phyloP scores from a whole-genome alignment of 2,113 vertebrate genomes.

The Oreochromis spilurus region DNA sequence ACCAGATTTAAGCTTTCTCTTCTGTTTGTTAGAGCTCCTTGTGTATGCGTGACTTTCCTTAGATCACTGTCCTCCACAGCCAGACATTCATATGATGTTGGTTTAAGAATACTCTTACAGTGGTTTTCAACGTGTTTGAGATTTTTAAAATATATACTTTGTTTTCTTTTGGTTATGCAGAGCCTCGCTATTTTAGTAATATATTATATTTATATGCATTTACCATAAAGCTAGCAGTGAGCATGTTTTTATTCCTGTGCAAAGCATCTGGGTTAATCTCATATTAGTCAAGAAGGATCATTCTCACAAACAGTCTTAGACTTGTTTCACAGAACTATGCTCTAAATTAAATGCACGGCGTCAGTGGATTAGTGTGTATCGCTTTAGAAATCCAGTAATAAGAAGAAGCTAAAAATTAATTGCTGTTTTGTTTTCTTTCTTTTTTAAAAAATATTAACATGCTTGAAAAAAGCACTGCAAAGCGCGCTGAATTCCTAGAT shows the following conservation, averaged over 20 bases:
- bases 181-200: background rate
- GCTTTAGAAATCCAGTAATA: background rate
- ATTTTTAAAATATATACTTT: background rate
- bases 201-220: constrained; percentile 7
- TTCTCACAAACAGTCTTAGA: constrained; percentile 64
- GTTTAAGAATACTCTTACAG: background rate
- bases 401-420: background rate
- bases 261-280: constrained; percentile 72
- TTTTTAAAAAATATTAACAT: background rate
- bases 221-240: constrained; percentile 12
- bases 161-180: background rate
- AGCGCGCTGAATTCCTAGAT: background rate
- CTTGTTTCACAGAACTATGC: constrained; percentile 46
- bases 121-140: background rate
- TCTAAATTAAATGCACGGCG: constrained; percentile 35
- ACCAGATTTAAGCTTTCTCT: background rate
- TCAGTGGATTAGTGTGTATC: background rate
- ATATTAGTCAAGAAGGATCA: constrained; percentile 70
- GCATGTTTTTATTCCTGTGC: constrained; percentile 40
- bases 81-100: background rate
- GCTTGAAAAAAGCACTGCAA: background rate
- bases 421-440: background rate
- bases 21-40: background rate
- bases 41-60: background rate
- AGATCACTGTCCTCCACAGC: background rate